Evolutionary conservation across 2,797 vertebrate genomes (phyloP), one percentile per base, ranked within the genome.

Genomic region (Mus caroli): DNA sequence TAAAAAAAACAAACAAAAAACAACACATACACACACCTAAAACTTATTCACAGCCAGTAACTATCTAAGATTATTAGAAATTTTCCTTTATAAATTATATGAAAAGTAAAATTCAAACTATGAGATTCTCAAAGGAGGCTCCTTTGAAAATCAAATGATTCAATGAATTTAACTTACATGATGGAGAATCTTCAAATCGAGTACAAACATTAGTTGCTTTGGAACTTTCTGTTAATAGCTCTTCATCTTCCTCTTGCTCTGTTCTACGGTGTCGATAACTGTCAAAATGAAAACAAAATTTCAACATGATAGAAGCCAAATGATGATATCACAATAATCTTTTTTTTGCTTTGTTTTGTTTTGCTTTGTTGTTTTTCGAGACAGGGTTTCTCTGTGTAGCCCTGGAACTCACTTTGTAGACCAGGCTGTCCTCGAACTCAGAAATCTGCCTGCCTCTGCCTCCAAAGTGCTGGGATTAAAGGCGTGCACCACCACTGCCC

Each of bases 181-280:
- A 99, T 10, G 99, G 99, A 54, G 99, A 99, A 0, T 99, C 99
- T 91, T 99, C 99, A 97, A 99, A 99, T 28, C 99, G 99, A 91
- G 99, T 99, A 98, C 99, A 99, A 96, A 99, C 99, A 1, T 99
- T 99, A 0, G 99, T 99, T 26, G 99, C 98, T 98, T 99, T 99
- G 97, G 99, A 99, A 98, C 99, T 99, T 98, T 99, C 99, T 37
- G 98, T 99, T 83, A 99, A 98, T 56, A 99, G 99, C 97, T 99
- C 99, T 97, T 99, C 99, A 0, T 99, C 99, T 86, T 99, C 99
- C 78, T 99, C 99, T 97, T 99, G 99, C 96, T 99, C 99, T 26
- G 99, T 99, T 95, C 99, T 99, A 4, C 99, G 99, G 97, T 99
- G 99, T 20, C 99, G 99, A 95, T 99, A 99, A 97, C 99, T 99